Conservation (phyloP, 2,797 vertebrate species). For the Thamnophis elegans region DNA sequence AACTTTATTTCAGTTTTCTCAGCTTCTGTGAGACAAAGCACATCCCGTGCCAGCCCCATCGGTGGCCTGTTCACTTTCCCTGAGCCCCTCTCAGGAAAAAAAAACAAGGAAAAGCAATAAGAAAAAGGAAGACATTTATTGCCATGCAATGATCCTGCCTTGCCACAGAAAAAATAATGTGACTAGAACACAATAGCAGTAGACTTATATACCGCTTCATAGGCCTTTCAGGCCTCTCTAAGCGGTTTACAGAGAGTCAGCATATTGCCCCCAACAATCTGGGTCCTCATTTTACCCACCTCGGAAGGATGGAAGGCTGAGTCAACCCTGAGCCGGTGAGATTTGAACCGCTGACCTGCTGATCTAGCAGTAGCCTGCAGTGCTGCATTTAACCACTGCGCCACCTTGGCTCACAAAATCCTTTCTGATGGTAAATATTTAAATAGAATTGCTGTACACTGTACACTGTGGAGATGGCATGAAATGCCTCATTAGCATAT, state of each 20-base stretch:
- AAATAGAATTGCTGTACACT: neutral
- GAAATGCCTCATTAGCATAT: neutral
- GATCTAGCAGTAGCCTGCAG: no score
- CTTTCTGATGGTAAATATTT: neutral
- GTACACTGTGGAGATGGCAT: neutral
- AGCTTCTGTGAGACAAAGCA: neutral
- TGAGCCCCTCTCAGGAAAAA: neutral
- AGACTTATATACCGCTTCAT: no score
- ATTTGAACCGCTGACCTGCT: no score
- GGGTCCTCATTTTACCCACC: no score
- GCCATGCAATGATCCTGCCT: neutral
- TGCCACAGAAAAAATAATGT: neutral
- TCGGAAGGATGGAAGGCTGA: no score
- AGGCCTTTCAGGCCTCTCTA: no score
- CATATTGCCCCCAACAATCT: no score
- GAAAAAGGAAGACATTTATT: neutral
- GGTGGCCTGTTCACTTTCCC: neutral
- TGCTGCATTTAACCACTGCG: no score
- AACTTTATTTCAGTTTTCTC: neutral
- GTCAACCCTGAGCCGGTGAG: no score
- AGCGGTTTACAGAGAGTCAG: no score
- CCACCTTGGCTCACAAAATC: no score
- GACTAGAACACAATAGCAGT: no score
- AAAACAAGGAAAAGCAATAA: neutral
- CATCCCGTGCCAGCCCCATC: fast-evolving